A percentile compares a stretch with the other conserved stretches of the same genome.
Conservation (phyloP, 2,797 vertebrate species). For the Mormyrus hasselquistii region DNA sequence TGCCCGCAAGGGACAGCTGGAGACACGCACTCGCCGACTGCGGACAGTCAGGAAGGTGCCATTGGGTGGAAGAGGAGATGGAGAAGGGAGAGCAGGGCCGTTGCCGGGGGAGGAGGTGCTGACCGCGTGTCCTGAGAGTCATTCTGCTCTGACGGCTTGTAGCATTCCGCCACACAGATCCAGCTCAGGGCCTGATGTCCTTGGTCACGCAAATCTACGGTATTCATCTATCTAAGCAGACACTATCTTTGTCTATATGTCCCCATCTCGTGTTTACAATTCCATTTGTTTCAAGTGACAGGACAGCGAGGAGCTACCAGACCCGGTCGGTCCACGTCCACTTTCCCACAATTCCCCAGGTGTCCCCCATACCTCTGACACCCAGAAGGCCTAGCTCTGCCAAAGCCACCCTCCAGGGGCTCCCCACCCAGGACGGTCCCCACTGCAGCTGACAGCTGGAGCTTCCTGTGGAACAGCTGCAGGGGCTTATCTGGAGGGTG, state of each 20-base stretch:
- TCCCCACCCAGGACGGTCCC: constrained; percentile 50
- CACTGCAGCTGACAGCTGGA: constrained; percentile 39
- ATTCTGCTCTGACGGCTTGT: constrained; percentile 9
- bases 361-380: constrained; percentile 27
- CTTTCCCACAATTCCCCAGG: constrained; percentile 31
- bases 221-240: not conserved
- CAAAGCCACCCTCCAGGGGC: constrained; percentile 55
- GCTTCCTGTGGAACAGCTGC: not conserved
- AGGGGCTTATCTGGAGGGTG: too few species aligned
- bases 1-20: constrained; percentile 32
- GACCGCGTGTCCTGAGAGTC: constrained; percentile 15
- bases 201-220: constrained; percentile 35
- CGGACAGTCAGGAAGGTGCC: constrained; percentile 24
- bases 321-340: constrained; percentile 28
- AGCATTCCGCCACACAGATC: constrained; percentile 34
- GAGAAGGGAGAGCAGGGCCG: not conserved
- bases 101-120: constrained; percentile 19
- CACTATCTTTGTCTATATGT: not conserved
- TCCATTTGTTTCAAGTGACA: constrained; percentile 43
- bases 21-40: constrained; percentile 44
- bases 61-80: constrained; percentile 5
- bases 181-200: constrained; percentile 26
- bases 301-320: constrained; percentile 18
- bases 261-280: not conserved
- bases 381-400: constrained; percentile 52